Evolutionary conservation across 2,113 vertebrate genomes (phyloP).

Genomic region (Lampris megalopsis): DNA sequence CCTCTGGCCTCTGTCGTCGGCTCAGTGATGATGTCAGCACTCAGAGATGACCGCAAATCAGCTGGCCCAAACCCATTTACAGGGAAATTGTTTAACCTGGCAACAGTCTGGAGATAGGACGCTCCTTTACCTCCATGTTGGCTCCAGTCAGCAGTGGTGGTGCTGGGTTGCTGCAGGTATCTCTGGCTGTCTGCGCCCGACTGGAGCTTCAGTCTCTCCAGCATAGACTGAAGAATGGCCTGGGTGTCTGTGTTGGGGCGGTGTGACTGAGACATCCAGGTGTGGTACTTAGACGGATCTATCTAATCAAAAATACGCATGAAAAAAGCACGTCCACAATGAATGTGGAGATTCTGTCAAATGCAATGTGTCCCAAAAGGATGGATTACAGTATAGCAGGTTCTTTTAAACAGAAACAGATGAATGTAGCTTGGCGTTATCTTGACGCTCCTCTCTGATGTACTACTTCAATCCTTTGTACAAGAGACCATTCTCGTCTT

Average conservation of each 20-base stretch:
- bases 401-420: too few species aligned
- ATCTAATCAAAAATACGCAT: constrained; percentile 25
- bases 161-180: constrained; percentile 7
- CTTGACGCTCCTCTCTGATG: not conserved
- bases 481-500: not conserved
- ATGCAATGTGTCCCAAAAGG: not conserved
- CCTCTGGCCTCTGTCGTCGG: not conserved
- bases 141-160: not conserved
- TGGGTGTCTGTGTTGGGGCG: constrained; percentile 67
- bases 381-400: not conserved
- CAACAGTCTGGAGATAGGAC: not conserved
- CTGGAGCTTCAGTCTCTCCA: constrained; percentile 80
- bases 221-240: constrained; percentile 81
- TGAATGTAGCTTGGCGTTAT: not conserved
- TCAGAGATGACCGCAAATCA: not conserved
- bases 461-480: constrained; percentile 24
- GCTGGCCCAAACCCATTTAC: constrained; percentile 36
- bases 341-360: not conserved
- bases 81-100: constrained; percentile 27
- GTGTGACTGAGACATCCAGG: constrained; percentile 76
- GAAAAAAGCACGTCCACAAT: constrained; percentile 19
- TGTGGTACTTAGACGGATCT: not conserved
- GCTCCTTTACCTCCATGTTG: constrained; percentile 13
- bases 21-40: not conserved
- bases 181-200: constrained; percentile 50